phyloP scores from a whole-genome alignment of 2,888 invertebrate genomes.

The Odiellus spinosus region DNA sequence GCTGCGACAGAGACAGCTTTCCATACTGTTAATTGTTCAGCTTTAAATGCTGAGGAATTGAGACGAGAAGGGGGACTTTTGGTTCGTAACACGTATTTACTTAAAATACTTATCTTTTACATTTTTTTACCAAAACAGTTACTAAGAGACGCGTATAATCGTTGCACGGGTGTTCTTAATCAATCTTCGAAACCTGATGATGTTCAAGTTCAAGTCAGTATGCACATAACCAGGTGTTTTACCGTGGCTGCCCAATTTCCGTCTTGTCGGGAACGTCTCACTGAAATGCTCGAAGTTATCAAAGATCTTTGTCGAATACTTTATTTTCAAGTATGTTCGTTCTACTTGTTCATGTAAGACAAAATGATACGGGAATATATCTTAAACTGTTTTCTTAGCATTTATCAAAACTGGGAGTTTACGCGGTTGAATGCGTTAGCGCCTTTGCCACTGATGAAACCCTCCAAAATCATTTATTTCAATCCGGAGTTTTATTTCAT shows the following conservation, averaged over 20 bases:
- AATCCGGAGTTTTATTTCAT: slow-evolving; percentile 80
- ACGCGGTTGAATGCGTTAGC: slow-evolving; percentile 78
- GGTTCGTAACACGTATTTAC: slow-evolving; percentile 31
- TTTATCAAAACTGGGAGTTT: slow-evolving; percentile 60
- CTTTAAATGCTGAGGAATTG: slow-evolving; percentile 93
- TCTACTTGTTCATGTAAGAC: background rate
- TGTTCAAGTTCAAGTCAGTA: slow-evolving; percentile 75
- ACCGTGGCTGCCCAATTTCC: slow-evolving; percentile 91
- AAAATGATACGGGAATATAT: background rate
- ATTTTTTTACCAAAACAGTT: slow-evolving; percentile 26
- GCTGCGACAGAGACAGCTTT: slow-evolving; percentile 89
- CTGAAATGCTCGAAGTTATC: slow-evolving; percentile 65
- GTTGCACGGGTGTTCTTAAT: slow-evolving; percentile 81
- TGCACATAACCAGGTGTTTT: slow-evolving; percentile 76
- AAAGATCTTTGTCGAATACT: slow-evolving; percentile 70
- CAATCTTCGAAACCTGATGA: slow-evolving; percentile 58
- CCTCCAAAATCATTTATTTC: slow-evolving; percentile 65
- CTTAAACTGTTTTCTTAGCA: slow-evolving; percentile 31
- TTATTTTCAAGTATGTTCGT: slow-evolving; percentile 52
- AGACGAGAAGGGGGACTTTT: slow-evolving; percentile 83
- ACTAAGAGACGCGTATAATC: slow-evolving; percentile 72
- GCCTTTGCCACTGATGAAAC: slow-evolving; percentile 70
- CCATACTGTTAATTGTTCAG: slow-evolving; percentile 89
- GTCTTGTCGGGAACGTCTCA: slow-evolving; percentile 66
- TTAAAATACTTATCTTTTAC: too few species aligned